These are phyloP conservation scores for Sebastes steindachneri DNA, from an alignment of 2,797 vertebrate genomes.

Conservation along the genomic window DNA sequence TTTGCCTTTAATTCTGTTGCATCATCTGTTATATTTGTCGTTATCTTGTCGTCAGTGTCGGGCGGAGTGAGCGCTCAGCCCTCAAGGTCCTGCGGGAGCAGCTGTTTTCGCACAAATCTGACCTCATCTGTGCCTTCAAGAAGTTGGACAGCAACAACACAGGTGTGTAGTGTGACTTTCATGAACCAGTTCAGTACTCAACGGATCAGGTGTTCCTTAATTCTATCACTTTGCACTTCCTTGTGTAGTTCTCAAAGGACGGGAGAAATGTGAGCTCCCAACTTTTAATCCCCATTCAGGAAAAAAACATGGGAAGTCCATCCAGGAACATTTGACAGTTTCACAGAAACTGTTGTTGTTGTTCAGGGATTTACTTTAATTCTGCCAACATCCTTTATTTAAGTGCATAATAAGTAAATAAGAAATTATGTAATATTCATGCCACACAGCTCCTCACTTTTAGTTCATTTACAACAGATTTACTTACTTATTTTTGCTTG, in stretches of 20 bases:
- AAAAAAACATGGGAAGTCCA: neutral
- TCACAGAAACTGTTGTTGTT: constrained; percentile 48
- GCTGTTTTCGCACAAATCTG: constrained; percentile 92
- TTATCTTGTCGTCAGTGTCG: constrained; percentile 80
- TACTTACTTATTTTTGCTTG: neutral
- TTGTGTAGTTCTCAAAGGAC: neutral
- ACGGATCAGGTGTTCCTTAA: neutral
- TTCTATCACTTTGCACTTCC: neutral
- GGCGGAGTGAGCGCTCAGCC: constrained; percentile 91
- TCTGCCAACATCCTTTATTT: neutral
- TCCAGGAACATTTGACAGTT: constrained; percentile 25
- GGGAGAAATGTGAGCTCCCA: constrained; percentile 38
- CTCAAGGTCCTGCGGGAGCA: constrained; percentile 90
- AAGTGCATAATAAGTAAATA: neutral
- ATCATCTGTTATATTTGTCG: neutral
- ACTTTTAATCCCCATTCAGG: constrained; percentile 25
- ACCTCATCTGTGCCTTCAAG: constrained; percentile 88
- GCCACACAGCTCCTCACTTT: neutral
- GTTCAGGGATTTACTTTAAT: neutral
- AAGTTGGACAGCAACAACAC: constrained; percentile 80
- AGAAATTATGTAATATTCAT: neutral
- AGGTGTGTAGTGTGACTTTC: constrained; percentile 76
- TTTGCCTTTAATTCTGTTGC: neutral
- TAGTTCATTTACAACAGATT: neutral
- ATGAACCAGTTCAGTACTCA: neutral